phyloP scores from a whole-genome alignment of 2,113 vertebrate species.

The Crotalus horridus region DNA sequence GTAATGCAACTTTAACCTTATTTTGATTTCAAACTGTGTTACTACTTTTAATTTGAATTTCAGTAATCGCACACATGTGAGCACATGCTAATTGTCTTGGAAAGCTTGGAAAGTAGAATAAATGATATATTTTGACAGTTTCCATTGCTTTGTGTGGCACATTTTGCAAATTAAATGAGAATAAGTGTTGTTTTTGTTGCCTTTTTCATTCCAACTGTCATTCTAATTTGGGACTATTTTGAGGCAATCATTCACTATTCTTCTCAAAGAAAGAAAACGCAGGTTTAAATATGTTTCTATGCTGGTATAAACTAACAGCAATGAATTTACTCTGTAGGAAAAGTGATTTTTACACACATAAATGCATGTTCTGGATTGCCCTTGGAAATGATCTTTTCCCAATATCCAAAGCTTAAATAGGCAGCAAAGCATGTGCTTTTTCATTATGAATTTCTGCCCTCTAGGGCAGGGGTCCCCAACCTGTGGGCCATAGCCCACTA shows the following conservation, averaged over 20 bases:
- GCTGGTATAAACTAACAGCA: neutral
- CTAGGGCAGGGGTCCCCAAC: neutral
- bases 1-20: neutral
- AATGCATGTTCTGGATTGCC: neutral
- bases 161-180: neutral
- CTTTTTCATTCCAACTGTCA: conserved; percentile 4
- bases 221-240: neutral
- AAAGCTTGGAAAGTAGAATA: conserved; percentile 7
- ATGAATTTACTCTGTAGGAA: neutral
- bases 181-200: conserved; percentile 3
- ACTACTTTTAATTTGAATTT: neutral
- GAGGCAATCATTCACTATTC: neutral
- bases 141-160: neutral
- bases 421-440: neutral
- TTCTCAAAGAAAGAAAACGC: neutral
- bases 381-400: neutral
- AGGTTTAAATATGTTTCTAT: neutral
- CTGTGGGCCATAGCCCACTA: neutral
- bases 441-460: neutral
- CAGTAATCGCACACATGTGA: neutral
- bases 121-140: neutral
- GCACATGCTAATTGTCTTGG: neutral
- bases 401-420: neutral
- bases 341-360: neutral
- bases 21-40: neutral